phyloP scores from a whole-genome alignment of 1,140 invertebrate genomes.

The Drosophila navojoa region DNA sequence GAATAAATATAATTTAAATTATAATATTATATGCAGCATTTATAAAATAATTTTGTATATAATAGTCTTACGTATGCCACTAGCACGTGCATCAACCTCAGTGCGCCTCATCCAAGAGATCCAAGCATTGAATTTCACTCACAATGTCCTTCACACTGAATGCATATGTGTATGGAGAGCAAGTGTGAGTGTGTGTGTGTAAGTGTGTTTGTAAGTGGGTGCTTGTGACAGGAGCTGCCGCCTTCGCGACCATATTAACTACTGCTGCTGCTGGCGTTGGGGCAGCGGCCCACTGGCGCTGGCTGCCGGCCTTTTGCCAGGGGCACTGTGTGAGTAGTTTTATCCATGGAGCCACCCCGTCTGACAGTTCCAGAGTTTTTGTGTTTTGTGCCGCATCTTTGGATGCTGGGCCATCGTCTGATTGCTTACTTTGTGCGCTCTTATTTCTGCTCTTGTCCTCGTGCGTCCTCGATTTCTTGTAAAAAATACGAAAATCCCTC shows the following conservation, averaged over 20 bases:
- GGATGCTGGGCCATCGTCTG: slow-evolving; percentile 28
- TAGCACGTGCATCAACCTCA: slow-evolving; percentile 8
- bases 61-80: not conserved
- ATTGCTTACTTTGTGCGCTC: slow-evolving; percentile 68
- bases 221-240: slow-evolving; percentile 10
- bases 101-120: slow-evolving; percentile 16
- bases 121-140: slow-evolving; percentile 68
- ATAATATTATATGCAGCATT: too few species aligned
- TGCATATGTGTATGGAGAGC: slow-evolving; percentile 27
- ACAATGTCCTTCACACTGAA: slow-evolving; percentile 72
- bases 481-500: slow-evolving; percentile 68
- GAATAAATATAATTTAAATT: too few species aligned
- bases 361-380: slow-evolving; percentile 66
- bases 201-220: not conserved
- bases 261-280: slow-evolving; percentile 33
- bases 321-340: slow-evolving; percentile 58
- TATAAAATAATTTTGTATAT: too few species aligned
- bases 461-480: slow-evolving; percentile 40
- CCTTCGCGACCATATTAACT: slow-evolving; percentile 61
- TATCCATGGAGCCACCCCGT: slow-evolving; percentile 47
- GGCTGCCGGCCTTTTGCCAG: not conserved
- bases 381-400: slow-evolving; percentile 25
- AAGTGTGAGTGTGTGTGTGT: not conserved
- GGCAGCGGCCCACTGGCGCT: slow-evolving; percentile 18
- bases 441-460: slow-evolving; percentile 18